Percentiles rank a stretch among this genome's conserved stretches.
phyloP scores from a whole-genome alignment of 2,888 invertebrate genomes.

The Caenorhabditis macrosperma region DNA sequence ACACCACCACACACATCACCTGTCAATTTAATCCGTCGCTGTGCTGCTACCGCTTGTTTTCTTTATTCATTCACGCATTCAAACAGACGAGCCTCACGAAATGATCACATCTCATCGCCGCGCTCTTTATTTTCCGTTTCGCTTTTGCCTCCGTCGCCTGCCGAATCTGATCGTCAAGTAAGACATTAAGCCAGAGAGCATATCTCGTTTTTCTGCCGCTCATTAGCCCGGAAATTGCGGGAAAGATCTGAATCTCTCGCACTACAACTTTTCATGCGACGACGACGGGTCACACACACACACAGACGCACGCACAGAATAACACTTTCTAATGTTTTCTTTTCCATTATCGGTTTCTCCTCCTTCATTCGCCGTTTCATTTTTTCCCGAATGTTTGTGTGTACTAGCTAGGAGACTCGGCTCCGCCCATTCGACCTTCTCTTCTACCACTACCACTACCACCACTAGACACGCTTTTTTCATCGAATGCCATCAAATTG shows the following conservation, averaged over 20 bases:
- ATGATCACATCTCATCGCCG: no score
- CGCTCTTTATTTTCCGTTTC: not conserved
- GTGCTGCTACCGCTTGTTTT: conserved; percentile 3
- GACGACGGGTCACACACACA: conserved; percentile 2
- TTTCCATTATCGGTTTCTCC: conserved; percentile 19
- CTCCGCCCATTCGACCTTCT: conserved; percentile 28
- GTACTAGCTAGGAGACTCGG: not conserved
- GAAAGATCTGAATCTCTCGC: not conserved
- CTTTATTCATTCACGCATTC: not conserved
- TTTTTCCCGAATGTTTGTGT: not conserved
- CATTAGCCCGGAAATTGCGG: conserved; percentile 7
- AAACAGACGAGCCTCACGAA: not conserved
- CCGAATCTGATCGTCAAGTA: conserved; percentile 2
- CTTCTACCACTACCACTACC: not conserved
- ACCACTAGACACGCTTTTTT: not conserved
- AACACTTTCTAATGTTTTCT: conserved; percentile 10
- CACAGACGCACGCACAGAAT: not conserved
- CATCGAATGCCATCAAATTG: not conserved
- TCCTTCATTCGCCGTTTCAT: no score
- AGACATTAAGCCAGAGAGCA: not conserved
- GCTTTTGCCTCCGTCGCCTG: not conserved
- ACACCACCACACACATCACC: not conserved
- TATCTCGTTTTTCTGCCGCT: conserved; percentile 6
- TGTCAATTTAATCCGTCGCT: conserved; percentile 1
- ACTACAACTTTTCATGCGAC: not conserved